Conservation (phyloP, 2,113 vertebrate genomes). For the Polypterus bichir region DNA sequence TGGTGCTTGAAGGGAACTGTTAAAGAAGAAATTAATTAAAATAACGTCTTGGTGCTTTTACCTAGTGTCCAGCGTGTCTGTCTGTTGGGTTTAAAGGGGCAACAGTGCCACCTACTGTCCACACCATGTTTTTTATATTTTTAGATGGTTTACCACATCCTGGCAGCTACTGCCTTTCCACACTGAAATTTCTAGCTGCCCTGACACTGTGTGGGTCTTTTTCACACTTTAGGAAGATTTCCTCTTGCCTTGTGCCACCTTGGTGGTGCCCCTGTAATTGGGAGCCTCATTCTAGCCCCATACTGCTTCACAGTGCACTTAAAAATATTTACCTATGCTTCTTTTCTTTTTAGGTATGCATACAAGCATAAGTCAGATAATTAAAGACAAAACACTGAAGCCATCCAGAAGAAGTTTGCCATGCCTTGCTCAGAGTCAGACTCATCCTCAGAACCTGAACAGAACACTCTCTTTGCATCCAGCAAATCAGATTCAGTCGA, state of each 20-base stretch:
- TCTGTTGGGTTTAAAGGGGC: not conserved
- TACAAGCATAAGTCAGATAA: conserved; percentile 84
- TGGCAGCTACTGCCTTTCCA: no score
- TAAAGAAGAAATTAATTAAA: conserved; percentile 17
- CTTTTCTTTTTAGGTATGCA: conserved; percentile 72
- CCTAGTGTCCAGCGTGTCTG: no score
- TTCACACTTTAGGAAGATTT: no score
- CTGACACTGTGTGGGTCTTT: no score
- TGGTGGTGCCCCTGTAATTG: no score
- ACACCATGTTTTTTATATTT: conserved; percentile 15
- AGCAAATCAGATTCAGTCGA: conserved; percentile 40
- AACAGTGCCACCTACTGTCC: conserved; percentile 15
- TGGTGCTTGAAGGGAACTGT: not conserved
- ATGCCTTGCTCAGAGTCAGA: conserved; percentile 81
- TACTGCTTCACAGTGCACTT: no score
- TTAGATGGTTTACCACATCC: not conserved
- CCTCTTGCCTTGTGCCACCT: no score
- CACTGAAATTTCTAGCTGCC: no score
- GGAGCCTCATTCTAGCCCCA: no score
- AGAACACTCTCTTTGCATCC: conserved; percentile 69
- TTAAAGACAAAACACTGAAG: conserved; percentile 78
- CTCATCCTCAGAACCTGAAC: conserved; percentile 79
- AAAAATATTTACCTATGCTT: not conserved
- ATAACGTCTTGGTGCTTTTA: no score
- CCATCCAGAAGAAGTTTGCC: conserved; percentile 87